These are phyloP conservation scores for Struthidea cinerea DNA, from an alignment of 2,113 vertebrate species.

Conservation along the genomic window DNA sequence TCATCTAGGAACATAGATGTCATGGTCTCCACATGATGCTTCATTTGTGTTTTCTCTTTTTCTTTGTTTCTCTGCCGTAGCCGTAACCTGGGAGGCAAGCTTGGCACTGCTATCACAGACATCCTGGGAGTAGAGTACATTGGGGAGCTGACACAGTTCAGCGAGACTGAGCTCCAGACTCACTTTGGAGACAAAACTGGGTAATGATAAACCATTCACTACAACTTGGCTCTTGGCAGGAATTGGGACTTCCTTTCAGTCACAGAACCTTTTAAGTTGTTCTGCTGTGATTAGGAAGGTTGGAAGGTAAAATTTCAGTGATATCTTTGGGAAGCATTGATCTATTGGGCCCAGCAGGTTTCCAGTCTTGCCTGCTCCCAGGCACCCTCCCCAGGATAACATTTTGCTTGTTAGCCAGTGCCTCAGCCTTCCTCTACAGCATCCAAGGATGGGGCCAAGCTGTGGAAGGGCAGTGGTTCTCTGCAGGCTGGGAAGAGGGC, in stretches of 20 bases:
- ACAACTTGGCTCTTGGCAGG: neutral
- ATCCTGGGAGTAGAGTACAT: slow-evolving; percentile 84
- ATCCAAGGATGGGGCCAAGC: neutral
- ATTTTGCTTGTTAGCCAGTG: neutral
- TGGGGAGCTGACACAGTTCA: slow-evolving; percentile 84
- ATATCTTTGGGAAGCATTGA: neutral
- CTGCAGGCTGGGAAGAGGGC: neutral
- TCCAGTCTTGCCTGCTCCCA: neutral
- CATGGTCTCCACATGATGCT: neutral
- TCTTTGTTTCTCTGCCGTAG: slow-evolving; percentile 47
- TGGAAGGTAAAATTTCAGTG: neutral
- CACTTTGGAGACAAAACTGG: slow-evolving; percentile 95
- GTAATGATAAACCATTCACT: slow-evolving; percentile 65
- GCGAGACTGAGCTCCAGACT: slow-evolving; percentile 78
- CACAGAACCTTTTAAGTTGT: neutral
- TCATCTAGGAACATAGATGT: neutral
- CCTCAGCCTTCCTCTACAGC: neutral
- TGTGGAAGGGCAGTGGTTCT: neutral
- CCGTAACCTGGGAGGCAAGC: slow-evolving; percentile 91
- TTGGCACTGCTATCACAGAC: slow-evolving; percentile 84
- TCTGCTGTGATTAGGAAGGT: neutral
- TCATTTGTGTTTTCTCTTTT: neutral
- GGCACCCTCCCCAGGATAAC: neutral
- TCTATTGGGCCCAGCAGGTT: neutral
- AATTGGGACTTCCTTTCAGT: neutral